phyloP scores from a whole-genome alignment of 2,113 vertebrate species.

The Notechis scutatus region DNA sequence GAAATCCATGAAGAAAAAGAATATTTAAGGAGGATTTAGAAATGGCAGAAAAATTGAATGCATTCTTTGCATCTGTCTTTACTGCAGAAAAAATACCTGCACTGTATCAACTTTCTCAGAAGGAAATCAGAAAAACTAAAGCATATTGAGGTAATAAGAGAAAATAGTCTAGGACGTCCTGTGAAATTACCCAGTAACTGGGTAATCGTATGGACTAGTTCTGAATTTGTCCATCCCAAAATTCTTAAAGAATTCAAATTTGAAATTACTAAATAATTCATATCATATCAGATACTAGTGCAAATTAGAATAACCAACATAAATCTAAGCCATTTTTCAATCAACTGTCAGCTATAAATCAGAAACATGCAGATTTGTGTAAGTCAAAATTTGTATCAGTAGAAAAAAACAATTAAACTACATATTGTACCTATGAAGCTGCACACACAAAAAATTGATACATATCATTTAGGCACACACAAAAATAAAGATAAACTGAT shows the following conservation, averaged over 20 bases:
- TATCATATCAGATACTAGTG: neutral
- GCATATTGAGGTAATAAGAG: neutral
- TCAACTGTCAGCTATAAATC: slow-evolving; percentile 25
- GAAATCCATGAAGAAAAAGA: neutral
- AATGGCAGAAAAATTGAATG: neutral
- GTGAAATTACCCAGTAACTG: neutral
- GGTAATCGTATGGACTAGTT: too few species aligned
- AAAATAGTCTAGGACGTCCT: neutral
- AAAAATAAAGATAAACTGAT: slow-evolving; percentile 29
- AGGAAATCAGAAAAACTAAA: neutral
- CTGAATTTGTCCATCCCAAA: neutral
- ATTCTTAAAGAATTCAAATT: neutral
- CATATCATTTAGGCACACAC: slow-evolving; percentile 20
- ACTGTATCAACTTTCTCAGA: neutral
- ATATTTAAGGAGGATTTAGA: neutral
- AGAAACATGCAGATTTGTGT: slow-evolving; percentile 44
- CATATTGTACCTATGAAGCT: slow-evolving; percentile 5
- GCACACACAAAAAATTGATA: slow-evolving; percentile 38
- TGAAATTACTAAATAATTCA: neutral
- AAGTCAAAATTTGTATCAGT: slow-evolving; percentile 24
- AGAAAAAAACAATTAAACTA: slow-evolving; percentile 47
- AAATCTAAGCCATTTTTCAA: slow-evolving; percentile 27
- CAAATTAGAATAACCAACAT: neutral
- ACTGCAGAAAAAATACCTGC: neutral
- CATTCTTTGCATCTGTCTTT: neutral